Percentiles rank a stretch among this genome's conserved stretches.
Conservation (phyloP, 2,113 vertebrate species). For the Pan troglodytes region NHGRI_mPanTro3-v2.1_pri NC_072412.2:113557501-113558000, state of each 20-base stretch:
- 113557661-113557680: conserved; percentile 1
- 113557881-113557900: not conserved
- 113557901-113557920: not conserved
- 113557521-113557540: not conserved
- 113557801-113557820: not conserved
- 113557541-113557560: not conserved
- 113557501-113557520: not conserved
- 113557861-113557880: not conserved
- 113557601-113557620: not conserved
- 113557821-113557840: not conserved
- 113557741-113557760: not conserved
- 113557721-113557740: not conserved
- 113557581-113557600: not conserved
- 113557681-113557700: not conserved
- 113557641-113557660: not conserved
- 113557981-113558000: not conserved
- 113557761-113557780: not conserved
- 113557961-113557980: not conserved
- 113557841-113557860: not conserved
- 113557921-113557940: not conserved
- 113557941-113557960: not conserved
- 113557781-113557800: not conserved
- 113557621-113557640: not conserved
- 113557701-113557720: not conserved
- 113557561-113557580: not conserved